Evolutionary conservation across 1,140 invertebrate species (phyloP).

Genomic region (Drosophila tropicalis): DNA sequence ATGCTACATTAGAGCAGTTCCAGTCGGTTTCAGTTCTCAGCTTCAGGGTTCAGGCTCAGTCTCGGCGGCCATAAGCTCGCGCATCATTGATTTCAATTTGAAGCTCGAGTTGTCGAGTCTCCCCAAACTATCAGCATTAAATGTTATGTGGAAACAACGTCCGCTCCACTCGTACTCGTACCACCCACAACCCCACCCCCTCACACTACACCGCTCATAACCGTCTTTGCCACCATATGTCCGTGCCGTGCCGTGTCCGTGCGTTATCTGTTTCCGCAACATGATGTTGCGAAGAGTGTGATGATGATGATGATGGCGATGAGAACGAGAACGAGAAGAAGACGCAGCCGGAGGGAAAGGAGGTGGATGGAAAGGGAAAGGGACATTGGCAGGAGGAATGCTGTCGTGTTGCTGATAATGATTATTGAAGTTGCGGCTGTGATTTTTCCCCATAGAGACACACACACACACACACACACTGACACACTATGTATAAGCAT

Average conservation of each 20-base stretch:
- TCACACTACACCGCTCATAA: neutral
- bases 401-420: constrained; percentile 69
- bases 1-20: constrained; percentile 69
- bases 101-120: constrained; percentile 59
- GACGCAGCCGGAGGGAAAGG: neutral
- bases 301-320: constrained; percentile 47
- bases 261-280: constrained; percentile 81
- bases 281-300: constrained; percentile 69
- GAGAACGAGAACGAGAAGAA: constrained; percentile 12
- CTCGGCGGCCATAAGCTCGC: constrained; percentile 63
- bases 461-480: constrained; percentile 11
- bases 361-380: constrained; percentile 9
- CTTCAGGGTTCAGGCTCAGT: constrained; percentile 25
- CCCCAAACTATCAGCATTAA: constrained; percentile 75
- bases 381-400: constrained; percentile 38
- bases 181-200: constrained; percentile 22
- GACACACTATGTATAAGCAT: neutral
- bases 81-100: constrained; percentile 81
- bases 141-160: constrained; percentile 73
- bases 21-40: neutral
- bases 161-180: constrained; percentile 24
- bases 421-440: constrained; percentile 75
- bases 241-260: constrained; percentile 68
- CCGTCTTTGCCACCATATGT: constrained; percentile 37
- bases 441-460: constrained; percentile 51